Conservation (phyloP, 2,113 vertebrate genomes). For the Cygnus atratus region DNA sequence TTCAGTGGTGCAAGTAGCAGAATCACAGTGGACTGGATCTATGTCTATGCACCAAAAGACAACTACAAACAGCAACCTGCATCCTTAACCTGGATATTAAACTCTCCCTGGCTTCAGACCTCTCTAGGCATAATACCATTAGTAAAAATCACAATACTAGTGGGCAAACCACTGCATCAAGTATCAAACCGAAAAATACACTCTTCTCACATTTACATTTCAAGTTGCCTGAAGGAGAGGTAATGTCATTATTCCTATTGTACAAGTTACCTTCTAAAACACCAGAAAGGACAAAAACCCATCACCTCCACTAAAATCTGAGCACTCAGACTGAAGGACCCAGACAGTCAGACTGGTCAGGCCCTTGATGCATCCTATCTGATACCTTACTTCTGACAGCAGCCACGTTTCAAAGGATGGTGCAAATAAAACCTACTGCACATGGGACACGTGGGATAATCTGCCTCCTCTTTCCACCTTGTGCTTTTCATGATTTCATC, state of each 20-base stretch:
- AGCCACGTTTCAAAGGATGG: not conserved
- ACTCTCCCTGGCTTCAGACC: not conserved
- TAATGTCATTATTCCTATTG: not conserved
- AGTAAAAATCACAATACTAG: not conserved
- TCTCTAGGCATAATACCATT: not conserved
- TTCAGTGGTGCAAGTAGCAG: not conserved
- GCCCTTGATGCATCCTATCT: not conserved
- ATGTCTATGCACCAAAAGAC: not conserved
- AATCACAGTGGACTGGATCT: not conserved
- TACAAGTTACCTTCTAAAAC: not conserved
- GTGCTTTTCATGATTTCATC: not conserved
- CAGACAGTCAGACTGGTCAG: not conserved
- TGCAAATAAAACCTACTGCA: not conserved
- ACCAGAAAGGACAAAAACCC: not conserved
- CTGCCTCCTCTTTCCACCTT: not conserved
- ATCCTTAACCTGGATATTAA: not conserved
- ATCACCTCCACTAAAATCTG: not conserved
- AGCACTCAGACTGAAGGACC: not conserved
- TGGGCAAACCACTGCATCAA: not conserved
- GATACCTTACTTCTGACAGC: not conserved
- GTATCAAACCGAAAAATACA: not conserved
- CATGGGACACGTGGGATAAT: not conserved
- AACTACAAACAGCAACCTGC: not conserved
- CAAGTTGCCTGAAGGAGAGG: not conserved
- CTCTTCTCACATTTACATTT: not conserved